Conservation (phyloP, 2,113 vertebrate species). For the Crotalus tigris region DNA sequence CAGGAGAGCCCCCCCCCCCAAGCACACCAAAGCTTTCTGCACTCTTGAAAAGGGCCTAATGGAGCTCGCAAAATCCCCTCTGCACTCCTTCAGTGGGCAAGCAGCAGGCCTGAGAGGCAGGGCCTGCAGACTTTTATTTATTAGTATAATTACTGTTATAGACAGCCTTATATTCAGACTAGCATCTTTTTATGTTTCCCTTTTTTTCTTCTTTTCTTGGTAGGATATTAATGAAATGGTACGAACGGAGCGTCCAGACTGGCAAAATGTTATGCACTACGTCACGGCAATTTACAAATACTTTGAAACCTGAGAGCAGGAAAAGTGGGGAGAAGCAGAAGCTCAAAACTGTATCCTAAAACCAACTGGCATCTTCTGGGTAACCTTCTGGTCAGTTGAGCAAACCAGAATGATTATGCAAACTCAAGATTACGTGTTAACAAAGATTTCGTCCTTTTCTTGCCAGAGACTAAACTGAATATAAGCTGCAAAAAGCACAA, state of each 20-base stretch:
- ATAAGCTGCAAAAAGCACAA: slow-evolving; percentile 32
- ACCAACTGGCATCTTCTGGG: slow-evolving; percentile 46
- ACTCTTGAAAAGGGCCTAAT: background rate
- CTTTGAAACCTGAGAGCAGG: slow-evolving; percentile 88
- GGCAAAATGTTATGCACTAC: slow-evolving; percentile 96
- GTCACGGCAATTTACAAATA: slow-evolving; percentile 98
- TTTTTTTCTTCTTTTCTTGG: slow-evolving; percentile 37
- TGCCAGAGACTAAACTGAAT: slow-evolving; percentile 21
- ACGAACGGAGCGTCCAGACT: slow-evolving; percentile 90
- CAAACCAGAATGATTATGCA: slow-evolving; percentile 29
- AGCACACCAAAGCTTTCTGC: background rate
- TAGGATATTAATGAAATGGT: slow-evolving; percentile 98
- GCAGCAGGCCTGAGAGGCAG: background rate
- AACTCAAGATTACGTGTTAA: slow-evolving; percentile 41
- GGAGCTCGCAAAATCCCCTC: background rate
- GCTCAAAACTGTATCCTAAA: slow-evolving; percentile 37
- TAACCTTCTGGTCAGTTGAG: slow-evolving; percentile 38
- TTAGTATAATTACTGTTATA: background rate
- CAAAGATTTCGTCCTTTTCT: slow-evolving; percentile 34
- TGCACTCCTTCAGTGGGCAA: background rate
- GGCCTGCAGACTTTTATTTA: background rate
- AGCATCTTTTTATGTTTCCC: background rate
- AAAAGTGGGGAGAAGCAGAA: slow-evolving; percentile 22
- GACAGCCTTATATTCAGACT: background rate
- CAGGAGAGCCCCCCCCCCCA: background rate